Conservation (phyloP, 2,797 vertebrate genomes). For the Phrynocephalus forsythii region DNA sequence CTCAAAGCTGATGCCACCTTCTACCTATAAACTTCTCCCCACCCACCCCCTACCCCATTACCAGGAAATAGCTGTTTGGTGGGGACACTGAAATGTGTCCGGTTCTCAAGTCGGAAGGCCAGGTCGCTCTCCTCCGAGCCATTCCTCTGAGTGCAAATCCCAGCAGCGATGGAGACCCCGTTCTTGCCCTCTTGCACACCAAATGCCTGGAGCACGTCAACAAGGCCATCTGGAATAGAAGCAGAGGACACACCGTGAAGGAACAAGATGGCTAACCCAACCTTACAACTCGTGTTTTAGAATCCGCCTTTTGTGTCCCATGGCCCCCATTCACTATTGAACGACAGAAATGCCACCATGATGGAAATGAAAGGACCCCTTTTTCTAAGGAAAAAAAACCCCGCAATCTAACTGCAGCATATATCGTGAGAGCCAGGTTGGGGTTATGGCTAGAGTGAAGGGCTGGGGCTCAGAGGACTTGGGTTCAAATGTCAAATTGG, state of each 20-base stretch:
- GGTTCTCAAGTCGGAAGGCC: slow-evolving; percentile 85
- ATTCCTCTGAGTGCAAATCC: slow-evolving; percentile 84
- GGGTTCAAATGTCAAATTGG: too few relatives aligned
- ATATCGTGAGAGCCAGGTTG: too few relatives aligned
- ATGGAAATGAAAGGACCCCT: background rate
- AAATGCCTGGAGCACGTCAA: slow-evolving; percentile 85
- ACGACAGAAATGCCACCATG: background rate
- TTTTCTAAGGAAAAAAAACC: too few relatives aligned
- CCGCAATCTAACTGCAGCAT: too few relatives aligned
- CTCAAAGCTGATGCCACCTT: background rate
- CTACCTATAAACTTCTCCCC: background rate
- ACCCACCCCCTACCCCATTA: slow-evolving; percentile 51
- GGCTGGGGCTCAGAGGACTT: too few relatives aligned
- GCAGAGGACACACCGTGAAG: background rate
- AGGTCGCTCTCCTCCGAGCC: slow-evolving; percentile 79
- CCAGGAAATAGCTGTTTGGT: slow-evolving; percentile 89
- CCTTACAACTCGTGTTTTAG: background rate
- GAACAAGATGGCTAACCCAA: background rate
- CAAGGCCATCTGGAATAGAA: slow-evolving; percentile 70
- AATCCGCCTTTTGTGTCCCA: background rate
- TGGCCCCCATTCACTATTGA: background rate
- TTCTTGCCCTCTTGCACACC: slow-evolving; percentile 81
- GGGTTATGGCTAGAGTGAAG: too few relatives aligned
- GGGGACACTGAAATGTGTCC: slow-evolving; percentile 83
- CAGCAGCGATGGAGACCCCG: slow-evolving; percentile 83